phyloP scores from a whole-genome alignment of 2,797 vertebrate genomes.

The Adrianichthys oophorus region DNA sequence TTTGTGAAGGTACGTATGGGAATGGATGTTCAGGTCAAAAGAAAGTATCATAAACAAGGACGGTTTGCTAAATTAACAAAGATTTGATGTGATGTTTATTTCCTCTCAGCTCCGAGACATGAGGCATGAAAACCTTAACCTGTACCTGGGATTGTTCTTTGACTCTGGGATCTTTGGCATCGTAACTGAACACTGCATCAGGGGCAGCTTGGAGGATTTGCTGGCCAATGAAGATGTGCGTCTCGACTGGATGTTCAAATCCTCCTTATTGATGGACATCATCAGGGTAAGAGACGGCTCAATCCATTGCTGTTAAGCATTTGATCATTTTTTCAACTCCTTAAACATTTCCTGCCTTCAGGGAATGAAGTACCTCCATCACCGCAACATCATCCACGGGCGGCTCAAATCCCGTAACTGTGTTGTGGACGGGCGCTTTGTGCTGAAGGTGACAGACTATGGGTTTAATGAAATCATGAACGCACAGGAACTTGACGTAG shows the following conservation, averaged over 20 bases:
- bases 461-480: slow-evolving; percentile 83
- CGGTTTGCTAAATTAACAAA: neutral
- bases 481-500: slow-evolving; percentile 66
- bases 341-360: slow-evolving; percentile 43
- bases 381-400: slow-evolving; percentile 84
- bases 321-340: too few species aligned
- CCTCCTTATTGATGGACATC: slow-evolving; percentile 90
- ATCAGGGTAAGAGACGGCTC: slow-evolving; percentile 80
- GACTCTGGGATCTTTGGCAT: slow-evolving; percentile 85
- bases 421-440: slow-evolving; percentile 92
- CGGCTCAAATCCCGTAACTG: slow-evolving; percentile 94
- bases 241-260: slow-evolving; percentile 99
- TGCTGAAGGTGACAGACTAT: slow-evolving; percentile 93
- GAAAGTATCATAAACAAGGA: neutral
- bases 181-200: slow-evolving; percentile 88
- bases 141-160: slow-evolving; percentile 88
- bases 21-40: neutral
- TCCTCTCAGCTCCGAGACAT: slow-evolving; percentile 85
- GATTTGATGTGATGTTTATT: neutral
- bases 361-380: slow-evolving; percentile 91
- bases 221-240: slow-evolving; percentile 89
- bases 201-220: slow-evolving; percentile 90
- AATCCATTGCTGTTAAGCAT: too few species aligned
- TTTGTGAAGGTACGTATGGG: slow-evolving; percentile 83
- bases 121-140: slow-evolving; percentile 92